Conservation (phyloP, 2,888 invertebrate genomes). For the Blomia tropicalis region DNA sequence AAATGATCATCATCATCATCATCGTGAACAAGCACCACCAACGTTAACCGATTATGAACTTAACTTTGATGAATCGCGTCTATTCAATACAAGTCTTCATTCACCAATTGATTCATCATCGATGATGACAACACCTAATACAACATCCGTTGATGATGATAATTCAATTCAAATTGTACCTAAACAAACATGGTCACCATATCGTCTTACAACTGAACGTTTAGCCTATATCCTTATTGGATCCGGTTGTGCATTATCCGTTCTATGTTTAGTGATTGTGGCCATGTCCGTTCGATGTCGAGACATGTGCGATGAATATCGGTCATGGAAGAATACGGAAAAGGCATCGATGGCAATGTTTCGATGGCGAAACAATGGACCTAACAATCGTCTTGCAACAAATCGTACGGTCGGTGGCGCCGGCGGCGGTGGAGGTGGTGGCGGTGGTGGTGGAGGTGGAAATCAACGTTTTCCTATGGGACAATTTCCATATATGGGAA, state of each 20-base stretch:
- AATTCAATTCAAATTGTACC: not conserved
- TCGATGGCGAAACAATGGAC: constrained; percentile 22
- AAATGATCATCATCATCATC: not conserved
- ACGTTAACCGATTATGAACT: not conserved
- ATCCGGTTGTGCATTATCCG: constrained; percentile 25
- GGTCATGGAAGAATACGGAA: constrained; percentile 26
- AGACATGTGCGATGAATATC: constrained; percentile 27
- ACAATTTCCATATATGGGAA: not conserved
- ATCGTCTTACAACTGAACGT: constrained; percentile 26
- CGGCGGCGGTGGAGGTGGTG: not conserved
- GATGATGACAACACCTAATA: not conserved
- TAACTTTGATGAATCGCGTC: not conserved
- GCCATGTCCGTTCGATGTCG: constrained; percentile 26
- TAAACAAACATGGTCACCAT: not conserved
- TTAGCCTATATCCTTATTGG: constrained; percentile 27
- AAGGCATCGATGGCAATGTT: constrained; percentile 25
- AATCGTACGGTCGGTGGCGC: not conserved
- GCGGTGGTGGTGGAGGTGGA: not conserved
- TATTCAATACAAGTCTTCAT: not conserved
- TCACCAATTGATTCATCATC: not conserved
- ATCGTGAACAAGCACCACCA: not conserved
- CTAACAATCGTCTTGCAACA: constrained; percentile 13
- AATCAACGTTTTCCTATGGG: not conserved
- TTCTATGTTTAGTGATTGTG: constrained; percentile 25
- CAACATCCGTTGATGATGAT: not conserved